A percentile compares a stretch with the other conserved stretches of the same genome.
Evolutionary conservation across 1,140 invertebrate species (phyloP).

Genomic region (Dolichoris vasculosae): DNA sequence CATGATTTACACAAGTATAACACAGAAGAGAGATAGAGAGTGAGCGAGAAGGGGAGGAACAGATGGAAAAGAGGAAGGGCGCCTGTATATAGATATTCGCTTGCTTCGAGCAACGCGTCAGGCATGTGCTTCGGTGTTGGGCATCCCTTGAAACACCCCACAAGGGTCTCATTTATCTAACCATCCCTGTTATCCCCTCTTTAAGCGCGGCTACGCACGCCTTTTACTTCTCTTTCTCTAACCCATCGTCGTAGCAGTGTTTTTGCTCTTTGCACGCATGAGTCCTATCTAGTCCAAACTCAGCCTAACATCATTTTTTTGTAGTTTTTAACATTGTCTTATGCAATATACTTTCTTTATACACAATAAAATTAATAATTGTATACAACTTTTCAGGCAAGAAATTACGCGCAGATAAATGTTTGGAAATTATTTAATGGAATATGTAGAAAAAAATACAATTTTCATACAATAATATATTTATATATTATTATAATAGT

Average conservation of each 20-base stretch:
- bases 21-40: neutral
- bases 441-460: too few species aligned
- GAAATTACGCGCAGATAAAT: too few species aligned
- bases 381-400: too few species aligned
- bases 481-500: too few species aligned
- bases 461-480: too few species aligned
- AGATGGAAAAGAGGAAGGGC: neutral
- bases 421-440: too few species aligned
- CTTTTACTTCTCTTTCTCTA: conserved; percentile 36
- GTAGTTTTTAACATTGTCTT: too few species aligned
- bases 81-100: neutral
- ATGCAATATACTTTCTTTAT: too few species aligned
- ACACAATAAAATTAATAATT: too few species aligned
- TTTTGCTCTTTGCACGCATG: neutral
- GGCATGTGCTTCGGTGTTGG: conserved; percentile 58
- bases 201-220: conserved; percentile 28
- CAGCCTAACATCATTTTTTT: neutral
- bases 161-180: conserved; percentile 73
- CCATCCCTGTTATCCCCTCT: conserved; percentile 58
- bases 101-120: conserved; percentile 56
- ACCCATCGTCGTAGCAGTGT: too few species aligned
- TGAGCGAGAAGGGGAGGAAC: neutral
- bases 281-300: neutral
- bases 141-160: conserved; percentile 71
- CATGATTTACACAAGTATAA: conserved; percentile 19